Conservation (phyloP, 2,888 invertebrate genomes). For the Thysanoteuthis rhombus region DNA sequence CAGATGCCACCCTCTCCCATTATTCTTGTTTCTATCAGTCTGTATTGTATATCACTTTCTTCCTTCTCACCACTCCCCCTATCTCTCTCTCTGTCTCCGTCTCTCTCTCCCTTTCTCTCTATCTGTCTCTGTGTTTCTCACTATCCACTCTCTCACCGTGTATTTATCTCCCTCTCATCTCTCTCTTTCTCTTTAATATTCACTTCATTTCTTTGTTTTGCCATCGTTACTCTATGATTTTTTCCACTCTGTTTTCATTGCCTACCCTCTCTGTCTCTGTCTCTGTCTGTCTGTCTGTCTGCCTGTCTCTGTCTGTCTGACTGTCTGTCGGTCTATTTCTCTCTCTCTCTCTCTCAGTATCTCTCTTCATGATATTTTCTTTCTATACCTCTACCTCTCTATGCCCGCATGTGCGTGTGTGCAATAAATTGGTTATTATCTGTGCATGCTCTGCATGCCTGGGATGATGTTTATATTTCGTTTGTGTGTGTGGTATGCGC, state of each 20-base stretch:
- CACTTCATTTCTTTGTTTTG: neutral
- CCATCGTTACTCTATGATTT: neutral
- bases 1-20: neutral
- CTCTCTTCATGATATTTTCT: neutral
- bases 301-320: neutral
- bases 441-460: too few relatives aligned
- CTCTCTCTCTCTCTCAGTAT: neutral
- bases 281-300: neutral
- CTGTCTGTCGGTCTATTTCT: neutral
- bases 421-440: too few relatives aligned
- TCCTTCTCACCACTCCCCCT: neutral
- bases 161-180: neutral
- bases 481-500: too few relatives aligned
- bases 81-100: too few relatives aligned
- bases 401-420: neutral
- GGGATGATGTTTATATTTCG: too few relatives aligned
- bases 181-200: neutral
- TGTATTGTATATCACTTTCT: neutral
- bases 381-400: neutral
- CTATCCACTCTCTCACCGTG: neutral
- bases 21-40: neutral
- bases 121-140: neutral
- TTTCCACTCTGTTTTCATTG: neutral
- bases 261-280: neutral
- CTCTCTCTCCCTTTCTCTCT: neutral